Conservation (phyloP, 2,113 vertebrate species). For the Boulengeromyrus knoepffleri region DNA sequence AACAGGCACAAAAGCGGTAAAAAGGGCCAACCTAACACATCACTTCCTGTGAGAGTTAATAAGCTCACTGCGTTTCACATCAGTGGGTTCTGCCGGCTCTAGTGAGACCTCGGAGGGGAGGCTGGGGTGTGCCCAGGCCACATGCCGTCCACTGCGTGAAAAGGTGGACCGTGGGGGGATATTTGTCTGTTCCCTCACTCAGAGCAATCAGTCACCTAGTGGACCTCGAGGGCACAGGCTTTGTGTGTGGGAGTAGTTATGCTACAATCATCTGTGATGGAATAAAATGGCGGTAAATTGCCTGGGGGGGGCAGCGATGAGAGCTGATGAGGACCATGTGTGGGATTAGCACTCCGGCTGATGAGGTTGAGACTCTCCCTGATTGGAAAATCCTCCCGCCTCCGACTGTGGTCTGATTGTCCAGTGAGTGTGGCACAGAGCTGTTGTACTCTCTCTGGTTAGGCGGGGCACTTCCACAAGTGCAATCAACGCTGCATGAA, state of each 20-base stretch:
- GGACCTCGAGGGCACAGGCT: background rate
- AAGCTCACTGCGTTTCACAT: background rate
- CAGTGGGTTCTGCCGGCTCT: background rate
- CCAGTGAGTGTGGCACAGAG: background rate
- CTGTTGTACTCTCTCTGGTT: background rate
- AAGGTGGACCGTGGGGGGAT: background rate
- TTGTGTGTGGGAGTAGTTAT: constrained; percentile 3
- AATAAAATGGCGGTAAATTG: constrained; percentile 1
- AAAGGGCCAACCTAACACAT: background rate
- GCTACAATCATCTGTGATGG: background rate
- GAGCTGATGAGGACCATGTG: background rate
- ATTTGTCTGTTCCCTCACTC: background rate
- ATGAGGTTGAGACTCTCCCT: background rate
- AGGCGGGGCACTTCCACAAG: background rate
- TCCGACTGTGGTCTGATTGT: background rate
- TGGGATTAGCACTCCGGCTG: constrained; percentile 10
- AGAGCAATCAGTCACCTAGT: background rate
- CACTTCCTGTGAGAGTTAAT: background rate
- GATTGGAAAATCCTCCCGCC: background rate
- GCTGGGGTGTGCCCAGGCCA: background rate
- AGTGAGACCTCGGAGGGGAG: background rate
- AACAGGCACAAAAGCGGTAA: background rate
- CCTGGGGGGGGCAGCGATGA: background rate
- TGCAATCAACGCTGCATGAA: background rate
- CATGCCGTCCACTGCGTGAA: background rate